These are phyloP conservation scores for Sphaeramia orbicularis DNA, from an alignment of 2,797 vertebrate genomes.

Conservation along the genomic window DNA sequence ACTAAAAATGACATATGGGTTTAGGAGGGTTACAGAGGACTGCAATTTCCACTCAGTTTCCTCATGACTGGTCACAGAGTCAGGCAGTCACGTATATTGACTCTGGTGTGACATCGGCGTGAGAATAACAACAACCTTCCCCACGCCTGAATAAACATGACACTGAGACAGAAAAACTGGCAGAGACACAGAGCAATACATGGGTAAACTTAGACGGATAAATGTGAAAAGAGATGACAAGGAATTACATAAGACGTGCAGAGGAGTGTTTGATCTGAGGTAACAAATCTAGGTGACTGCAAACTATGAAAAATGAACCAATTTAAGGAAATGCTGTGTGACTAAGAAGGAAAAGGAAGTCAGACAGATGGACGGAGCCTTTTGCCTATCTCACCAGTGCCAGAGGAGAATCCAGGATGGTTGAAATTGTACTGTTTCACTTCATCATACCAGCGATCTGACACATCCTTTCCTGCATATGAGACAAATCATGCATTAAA, in stretches of 20 bases:
- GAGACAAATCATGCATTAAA: conserved; percentile 17
- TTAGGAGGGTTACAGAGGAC: conserved; percentile 31
- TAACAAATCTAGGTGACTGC: neutral
- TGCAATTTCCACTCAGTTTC: conserved; percentile 33
- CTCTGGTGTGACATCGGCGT: conserved; percentile 37
- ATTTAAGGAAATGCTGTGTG: too few relatives aligned
- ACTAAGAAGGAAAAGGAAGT: neutral
- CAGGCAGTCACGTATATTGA: conserved; percentile 42
- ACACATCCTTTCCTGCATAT: conserved; percentile 92
- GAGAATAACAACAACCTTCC: conserved; percentile 33
- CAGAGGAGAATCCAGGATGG: conserved; percentile 94
- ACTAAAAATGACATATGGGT: conserved; percentile 25
- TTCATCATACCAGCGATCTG: conserved; percentile 97
- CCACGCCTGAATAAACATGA: conserved; percentile 27
- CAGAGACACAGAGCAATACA: conserved; percentile 19
- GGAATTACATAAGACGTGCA: conserved; percentile 9
- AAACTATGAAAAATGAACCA: neutral
- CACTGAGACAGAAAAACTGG: conserved; percentile 27
- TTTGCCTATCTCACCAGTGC: conserved; percentile 88
- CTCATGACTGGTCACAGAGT: conserved; percentile 39
- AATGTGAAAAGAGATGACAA: neutral
- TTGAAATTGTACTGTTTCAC: conserved; percentile 97
- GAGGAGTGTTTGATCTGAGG: neutral
- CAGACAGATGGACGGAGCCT: neutral
- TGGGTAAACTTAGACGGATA: conserved; percentile 5